These are phyloP conservation scores for Meles meles DNA, from an alignment of 2,113 vertebrate species.

Conservation along the genomic window DNA sequence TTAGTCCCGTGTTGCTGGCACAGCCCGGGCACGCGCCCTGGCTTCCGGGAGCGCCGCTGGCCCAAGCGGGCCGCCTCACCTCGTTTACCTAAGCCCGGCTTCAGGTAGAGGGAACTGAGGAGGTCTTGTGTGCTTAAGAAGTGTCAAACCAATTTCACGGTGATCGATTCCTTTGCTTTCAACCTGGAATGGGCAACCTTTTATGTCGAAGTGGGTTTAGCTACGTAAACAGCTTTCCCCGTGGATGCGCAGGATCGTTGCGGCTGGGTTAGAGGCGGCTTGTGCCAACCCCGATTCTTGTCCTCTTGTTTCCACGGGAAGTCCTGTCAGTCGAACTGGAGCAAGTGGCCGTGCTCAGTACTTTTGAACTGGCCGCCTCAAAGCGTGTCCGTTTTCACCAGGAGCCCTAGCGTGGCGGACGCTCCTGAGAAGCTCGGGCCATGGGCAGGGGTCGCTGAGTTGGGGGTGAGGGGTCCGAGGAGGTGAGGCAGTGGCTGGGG, in stretches of 20 bases:
- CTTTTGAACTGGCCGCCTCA: not conserved
- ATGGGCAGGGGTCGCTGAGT: not conserved
- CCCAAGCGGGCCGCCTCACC: not conserved
- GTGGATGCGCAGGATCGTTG: not conserved
- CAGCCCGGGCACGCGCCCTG: not conserved
- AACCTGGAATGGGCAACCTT: not conserved
- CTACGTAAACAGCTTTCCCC: not conserved
- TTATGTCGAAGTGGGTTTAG: not conserved
- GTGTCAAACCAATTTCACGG: not conserved
- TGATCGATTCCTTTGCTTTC: not conserved
- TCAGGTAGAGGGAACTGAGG: not conserved
- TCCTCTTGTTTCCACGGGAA: not conserved
- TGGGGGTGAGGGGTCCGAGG: fast-evolving
- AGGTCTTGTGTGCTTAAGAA: not conserved
- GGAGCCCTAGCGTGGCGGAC: not conserved
- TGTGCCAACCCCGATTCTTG: not conserved
- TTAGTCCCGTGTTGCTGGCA: not conserved
- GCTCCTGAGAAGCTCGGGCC: not conserved
- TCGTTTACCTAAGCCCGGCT: not conserved
- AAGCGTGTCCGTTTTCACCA: not conserved
- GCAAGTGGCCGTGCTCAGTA: not conserved
- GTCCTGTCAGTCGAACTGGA: not conserved
- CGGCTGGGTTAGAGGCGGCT: not conserved
- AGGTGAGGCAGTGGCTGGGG: not conserved
- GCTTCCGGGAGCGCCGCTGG: not conserved